Percentiles rank a stretch among this genome's conserved stretches.
phyloP scores from a whole-genome alignment of 2,888 invertebrate species.

The Lycaena phlaeas region DNA sequence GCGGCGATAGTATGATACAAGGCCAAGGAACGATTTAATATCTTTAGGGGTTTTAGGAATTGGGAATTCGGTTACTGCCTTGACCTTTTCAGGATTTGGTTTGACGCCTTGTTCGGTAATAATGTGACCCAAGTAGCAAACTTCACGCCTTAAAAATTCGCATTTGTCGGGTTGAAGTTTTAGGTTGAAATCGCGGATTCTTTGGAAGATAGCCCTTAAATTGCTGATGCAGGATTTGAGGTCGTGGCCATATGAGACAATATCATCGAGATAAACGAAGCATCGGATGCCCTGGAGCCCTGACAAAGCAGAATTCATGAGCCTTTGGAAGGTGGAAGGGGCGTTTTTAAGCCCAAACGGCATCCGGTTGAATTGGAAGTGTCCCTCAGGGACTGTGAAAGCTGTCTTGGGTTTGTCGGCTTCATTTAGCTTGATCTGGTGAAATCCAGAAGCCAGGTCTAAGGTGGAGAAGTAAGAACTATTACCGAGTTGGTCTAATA shows the following conservation, averaged over 20 bases:
- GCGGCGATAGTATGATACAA: constrained; percentile 24
- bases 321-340: constrained; percentile 2
- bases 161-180: constrained; percentile 27
- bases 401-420: background rate
- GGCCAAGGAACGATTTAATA: constrained; percentile 25
- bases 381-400: too few relatives aligned
- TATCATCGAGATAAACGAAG: constrained; percentile 29
- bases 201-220: too few relatives aligned
- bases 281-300: constrained; percentile 21
- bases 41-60: constrained; percentile 23
- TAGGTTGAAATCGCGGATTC: constrained; percentile 21
- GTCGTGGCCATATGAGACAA: constrained; percentile 24
- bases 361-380: too few relatives aligned
- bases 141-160: constrained; percentile 18
- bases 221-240: constrained; percentile 24
- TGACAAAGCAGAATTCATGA: background rate
- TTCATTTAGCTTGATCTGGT: background rate
- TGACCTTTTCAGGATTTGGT: constrained; percentile 24
- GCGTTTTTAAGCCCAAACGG: too few relatives aligned
- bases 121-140: too few relatives aligned
- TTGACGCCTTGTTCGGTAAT: constrained; percentile 23
- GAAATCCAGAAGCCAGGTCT: too few relatives aligned
- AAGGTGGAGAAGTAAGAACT: too few relatives aligned
- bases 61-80: constrained; percentile 22
- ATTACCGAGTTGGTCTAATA: background rate